These are phyloP conservation scores for Chymomyza caudatula DNA, from an alignment of 2,888 invertebrate species.

Conservation along the genomic window DNA sequence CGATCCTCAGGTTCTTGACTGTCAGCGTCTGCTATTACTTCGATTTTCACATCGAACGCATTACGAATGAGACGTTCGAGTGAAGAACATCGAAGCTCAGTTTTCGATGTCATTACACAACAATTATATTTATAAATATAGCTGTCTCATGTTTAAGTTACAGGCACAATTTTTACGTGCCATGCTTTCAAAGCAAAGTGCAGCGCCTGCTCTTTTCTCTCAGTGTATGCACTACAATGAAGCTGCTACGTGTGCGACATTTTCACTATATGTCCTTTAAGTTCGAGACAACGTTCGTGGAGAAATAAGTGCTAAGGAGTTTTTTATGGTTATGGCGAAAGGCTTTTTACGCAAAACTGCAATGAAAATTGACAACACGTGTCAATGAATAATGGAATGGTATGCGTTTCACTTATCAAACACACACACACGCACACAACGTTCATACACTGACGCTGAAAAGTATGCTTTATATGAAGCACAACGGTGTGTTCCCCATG, in stretches of 20 bases:
- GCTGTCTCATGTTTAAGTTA: too few relatives aligned
- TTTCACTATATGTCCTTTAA: slow-evolving; percentile 3
- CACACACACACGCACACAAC: too few relatives aligned
- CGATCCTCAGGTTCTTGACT: too few relatives aligned
- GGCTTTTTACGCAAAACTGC: slow-evolving; percentile 10
- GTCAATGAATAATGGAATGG: neutral
- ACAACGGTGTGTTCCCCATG: neutral
- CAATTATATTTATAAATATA: too few relatives aligned
- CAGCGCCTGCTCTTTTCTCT: too few relatives aligned
- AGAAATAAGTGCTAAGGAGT: slow-evolving; percentile 46
- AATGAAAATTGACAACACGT: neutral
- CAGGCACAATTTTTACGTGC: too few relatives aligned
- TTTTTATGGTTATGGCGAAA: slow-evolving; percentile 58
- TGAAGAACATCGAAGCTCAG: too few relatives aligned
- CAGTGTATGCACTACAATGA: neutral
- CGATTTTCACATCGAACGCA: too few relatives aligned
- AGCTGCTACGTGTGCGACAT: slow-evolving; percentile 15
- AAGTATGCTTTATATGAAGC: neutral
- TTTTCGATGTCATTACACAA: too few relatives aligned
- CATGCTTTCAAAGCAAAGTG: too few relatives aligned
- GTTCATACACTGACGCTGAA: neutral
- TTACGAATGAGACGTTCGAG: too few relatives aligned
- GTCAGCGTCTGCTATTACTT: too few relatives aligned
- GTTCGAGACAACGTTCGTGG: neutral
- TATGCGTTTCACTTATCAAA: neutral